Percentiles rank a stretch among this genome's conserved stretches.
Conservation (phyloP, 1,140 invertebrate species). For the Bombus consobrinus region DNA sequence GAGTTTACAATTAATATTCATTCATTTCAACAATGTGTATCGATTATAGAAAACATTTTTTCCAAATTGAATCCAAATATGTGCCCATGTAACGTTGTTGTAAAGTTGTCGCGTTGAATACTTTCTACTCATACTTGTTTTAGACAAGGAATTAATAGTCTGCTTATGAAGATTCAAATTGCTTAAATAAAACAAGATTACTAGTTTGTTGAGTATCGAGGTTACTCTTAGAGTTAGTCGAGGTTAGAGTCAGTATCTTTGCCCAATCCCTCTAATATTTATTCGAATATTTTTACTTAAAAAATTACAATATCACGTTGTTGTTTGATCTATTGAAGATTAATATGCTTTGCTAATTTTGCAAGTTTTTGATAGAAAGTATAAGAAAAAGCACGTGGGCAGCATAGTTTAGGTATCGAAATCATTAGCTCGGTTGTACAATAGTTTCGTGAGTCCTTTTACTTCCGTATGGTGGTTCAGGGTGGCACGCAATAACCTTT, state of each 20-base stretch:
- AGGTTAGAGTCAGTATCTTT: not conserved
- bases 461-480: constrained; percentile 11
- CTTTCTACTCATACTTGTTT: not conserved
- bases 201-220: not conserved
- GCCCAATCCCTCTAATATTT: not conserved
- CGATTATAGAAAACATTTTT: too few relatives aligned
- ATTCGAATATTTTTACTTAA: not conserved
- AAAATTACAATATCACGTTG: not conserved
- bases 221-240: not conserved
- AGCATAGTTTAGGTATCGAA: constrained; percentile 22
- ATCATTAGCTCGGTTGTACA: constrained; percentile 25
- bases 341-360: not conserved
- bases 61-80: too few relatives aligned
- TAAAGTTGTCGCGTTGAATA: too few relatives aligned
- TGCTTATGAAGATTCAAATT: too few relatives aligned
- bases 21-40: not conserved
- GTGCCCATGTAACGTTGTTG: too few relatives aligned
- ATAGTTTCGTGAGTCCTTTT: constrained; percentile 44
- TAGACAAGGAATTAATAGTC: not conserved
- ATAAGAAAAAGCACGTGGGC: not conserved
- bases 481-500: constrained; percentile 57
- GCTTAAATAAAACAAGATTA: too few relatives aligned
- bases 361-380: not conserved
- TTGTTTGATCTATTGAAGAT: not conserved
- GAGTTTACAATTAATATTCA: not conserved